Percentiles rank a stretch among this genome's conserved stretches.
Evolutionary conservation across 2,797 vertebrate genomes (phyloP).

Genomic region (Margarornis squamiger): DNA sequence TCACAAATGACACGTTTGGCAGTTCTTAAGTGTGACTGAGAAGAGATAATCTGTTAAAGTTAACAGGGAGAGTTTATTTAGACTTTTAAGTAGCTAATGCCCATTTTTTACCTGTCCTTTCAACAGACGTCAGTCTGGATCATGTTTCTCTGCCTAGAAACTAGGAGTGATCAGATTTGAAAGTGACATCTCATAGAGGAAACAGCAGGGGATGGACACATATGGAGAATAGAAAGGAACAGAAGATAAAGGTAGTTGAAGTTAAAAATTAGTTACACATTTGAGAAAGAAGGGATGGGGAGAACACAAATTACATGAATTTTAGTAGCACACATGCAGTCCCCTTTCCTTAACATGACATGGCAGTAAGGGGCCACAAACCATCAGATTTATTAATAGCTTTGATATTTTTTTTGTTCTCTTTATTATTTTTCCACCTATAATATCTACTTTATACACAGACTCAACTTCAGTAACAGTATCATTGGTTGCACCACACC

Average conservation of each 20-base stretch:
- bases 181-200: neutral
- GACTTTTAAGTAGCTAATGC: neutral
- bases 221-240: neutral
- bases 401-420: neutral
- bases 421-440: neutral
- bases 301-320: neutral
- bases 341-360: neutral
- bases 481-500: neutral
- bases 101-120: neutral
- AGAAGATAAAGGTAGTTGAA: neutral
- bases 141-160: neutral
- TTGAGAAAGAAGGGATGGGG: neutral
- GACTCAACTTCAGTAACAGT: neutral
- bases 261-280: neutral
- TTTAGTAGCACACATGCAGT: neutral
- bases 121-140: neutral
- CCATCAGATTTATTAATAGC: neutral
- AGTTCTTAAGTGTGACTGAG: neutral
- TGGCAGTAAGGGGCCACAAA: neutral
- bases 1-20: neutral
- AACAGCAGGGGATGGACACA: neutral
- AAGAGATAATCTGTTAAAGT: neutral
- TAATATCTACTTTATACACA: neutral
- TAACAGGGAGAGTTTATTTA: neutral
- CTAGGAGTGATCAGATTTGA: neutral